Base-by-base conservation (phyloP, 2,113 vertebrate species). In the Heptranchias perlo region DNA sequence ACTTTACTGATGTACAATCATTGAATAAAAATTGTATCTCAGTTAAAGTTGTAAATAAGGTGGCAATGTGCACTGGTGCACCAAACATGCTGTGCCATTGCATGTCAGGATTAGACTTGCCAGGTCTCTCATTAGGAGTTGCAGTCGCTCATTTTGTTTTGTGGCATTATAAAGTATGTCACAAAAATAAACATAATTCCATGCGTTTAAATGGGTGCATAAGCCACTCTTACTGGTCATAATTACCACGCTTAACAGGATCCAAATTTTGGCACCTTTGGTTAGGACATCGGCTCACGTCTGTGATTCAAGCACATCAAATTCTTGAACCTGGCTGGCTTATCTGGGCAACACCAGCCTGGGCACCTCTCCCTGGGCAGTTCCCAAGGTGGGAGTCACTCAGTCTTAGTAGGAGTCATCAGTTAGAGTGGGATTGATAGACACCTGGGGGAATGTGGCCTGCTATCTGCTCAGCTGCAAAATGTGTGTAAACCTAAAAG, bases 291-390 rank as follows among this genome's bases (percentile, higher is more conserved):
- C 6, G 6, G 35, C 35, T 92, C 89, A 35, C 14, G 54, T 93
- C 54, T 39, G 58, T 58, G n/a, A 61, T 93, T 61, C 39, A 11
- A 35, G 28, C 35, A 4, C 14, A 58, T 4, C 35, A 62, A 39
- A n/a, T 14, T 62, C 89, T 62, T 62, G 54, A 86, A 62, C 31
- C 39, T n/a, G 58, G 58, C 89, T 92, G 54, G 28, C 28, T 49
- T 93, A 31, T 93, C 58, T 93, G 54, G 52, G 35, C 84, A 86
- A 86, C 52, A 86, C 84, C 84, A 86, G 84, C 13, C 89, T n/a
- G 35, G 49, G 87, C 25, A 31, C 52, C 4, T 92, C 87, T 35
- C 13, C 39, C 89, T 35, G 52, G 11, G 84, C 84, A 52, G 44
- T 25, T 86, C 18, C 47, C 44, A 54, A 39, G 31, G 61, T 64